Percentiles rank a stretch among this genome's conserved stretches.
Evolutionary conservation across 1,140 invertebrate genomes (phyloP).

Genomic region (Hypsibius dujardini): DNA sequence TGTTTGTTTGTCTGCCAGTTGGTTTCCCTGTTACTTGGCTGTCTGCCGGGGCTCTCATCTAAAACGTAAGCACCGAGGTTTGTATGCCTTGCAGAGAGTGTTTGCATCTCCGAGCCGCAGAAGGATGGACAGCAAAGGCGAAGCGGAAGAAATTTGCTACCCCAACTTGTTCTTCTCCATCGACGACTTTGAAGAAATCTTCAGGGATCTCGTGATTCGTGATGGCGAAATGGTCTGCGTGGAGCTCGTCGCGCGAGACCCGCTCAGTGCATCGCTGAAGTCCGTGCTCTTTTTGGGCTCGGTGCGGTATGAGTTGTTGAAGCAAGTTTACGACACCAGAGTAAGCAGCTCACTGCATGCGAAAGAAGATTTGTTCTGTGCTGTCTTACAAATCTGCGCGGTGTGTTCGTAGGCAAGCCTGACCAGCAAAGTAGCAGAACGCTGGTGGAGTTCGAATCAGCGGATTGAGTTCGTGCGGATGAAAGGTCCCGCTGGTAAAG

Average conservation of each 20-base stretch:
- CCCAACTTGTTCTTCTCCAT: conserved; percentile 97
- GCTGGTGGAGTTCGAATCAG: conserved; percentile 65
- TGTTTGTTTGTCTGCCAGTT: too few relatives aligned
- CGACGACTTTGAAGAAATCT: conserved; percentile 95
- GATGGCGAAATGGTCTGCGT: conserved; percentile 98
- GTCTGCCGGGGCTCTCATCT: not conserved
- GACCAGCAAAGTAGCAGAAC: conserved; percentile 79
- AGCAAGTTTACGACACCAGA: conserved; percentile 85
- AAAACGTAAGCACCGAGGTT: conserved; percentile 14
- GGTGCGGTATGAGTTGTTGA: conserved; percentile 86
- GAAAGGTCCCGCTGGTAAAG: conserved; percentile 88
- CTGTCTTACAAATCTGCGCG: not conserved
- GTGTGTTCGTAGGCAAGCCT: conserved; percentile 58
- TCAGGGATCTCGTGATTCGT: conserved; percentile 74
- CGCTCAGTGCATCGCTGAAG: conserved; percentile 49
- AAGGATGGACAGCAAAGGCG: conserved; percentile 93
- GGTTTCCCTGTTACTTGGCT: too few relatives aligned
- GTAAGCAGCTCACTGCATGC: conserved; percentile 40
- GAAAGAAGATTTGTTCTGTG: not conserved
- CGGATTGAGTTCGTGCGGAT: conserved; percentile 91
- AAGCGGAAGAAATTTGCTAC: conserved; percentile 93
- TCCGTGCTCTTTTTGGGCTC: conserved; percentile 83
- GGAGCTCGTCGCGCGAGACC: conserved; percentile 75
- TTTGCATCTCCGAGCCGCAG: conserved; percentile 87
- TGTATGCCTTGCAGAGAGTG: conserved; percentile 44